A percentile compares a stretch with the other conserved stretches of the same genome.
Evolutionary conservation across 30 jellyfish, hydroid and myxozoan genomes (phyloP).

Genomic region (Cassiopea xamachana): DNA sequence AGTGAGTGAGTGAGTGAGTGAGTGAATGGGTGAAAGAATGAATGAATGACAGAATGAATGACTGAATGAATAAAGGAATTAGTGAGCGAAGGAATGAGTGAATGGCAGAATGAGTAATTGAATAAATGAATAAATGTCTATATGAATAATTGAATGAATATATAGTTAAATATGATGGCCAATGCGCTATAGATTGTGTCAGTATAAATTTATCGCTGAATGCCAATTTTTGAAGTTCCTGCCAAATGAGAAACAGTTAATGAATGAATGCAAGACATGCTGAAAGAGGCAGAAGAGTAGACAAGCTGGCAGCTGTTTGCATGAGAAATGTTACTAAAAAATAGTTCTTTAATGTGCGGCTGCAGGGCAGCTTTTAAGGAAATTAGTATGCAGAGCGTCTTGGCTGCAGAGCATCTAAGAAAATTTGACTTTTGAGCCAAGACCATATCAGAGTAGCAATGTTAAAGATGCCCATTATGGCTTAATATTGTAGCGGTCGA

Average conservation of each 20-base stretch:
- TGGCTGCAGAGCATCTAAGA: too few relatives aligned
- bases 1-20: neutral
- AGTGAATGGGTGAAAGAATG: neutral
- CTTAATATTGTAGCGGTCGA: too few relatives aligned
- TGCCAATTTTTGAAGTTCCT: too few relatives aligned
- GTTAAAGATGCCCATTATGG: too few relatives aligned
- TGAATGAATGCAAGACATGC: neutral
- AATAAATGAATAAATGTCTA: neutral
- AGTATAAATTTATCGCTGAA: too few relatives aligned
- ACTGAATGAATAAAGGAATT: neutral
- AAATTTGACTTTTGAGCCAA: too few relatives aligned
- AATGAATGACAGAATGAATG: neutral
- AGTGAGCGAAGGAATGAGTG: neutral
- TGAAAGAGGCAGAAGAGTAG: neutral
- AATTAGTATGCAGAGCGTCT: too few relatives aligned
- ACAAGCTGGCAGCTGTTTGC: neutral
- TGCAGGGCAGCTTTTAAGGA: too few relatives aligned
- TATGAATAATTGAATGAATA: neutral
- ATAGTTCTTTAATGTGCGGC: too few relatives aligned
- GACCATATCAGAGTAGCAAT: too few relatives aligned
- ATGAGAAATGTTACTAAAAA: too few relatives aligned
- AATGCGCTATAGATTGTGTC: neutral
- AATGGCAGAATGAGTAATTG: neutral
- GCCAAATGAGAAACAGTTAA: neutral
- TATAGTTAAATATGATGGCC: neutral